These are phyloP conservation scores for Matsumurasca onukii DNA, from an alignment of 1,140 invertebrate species.

Conservation along the genomic window DNA sequence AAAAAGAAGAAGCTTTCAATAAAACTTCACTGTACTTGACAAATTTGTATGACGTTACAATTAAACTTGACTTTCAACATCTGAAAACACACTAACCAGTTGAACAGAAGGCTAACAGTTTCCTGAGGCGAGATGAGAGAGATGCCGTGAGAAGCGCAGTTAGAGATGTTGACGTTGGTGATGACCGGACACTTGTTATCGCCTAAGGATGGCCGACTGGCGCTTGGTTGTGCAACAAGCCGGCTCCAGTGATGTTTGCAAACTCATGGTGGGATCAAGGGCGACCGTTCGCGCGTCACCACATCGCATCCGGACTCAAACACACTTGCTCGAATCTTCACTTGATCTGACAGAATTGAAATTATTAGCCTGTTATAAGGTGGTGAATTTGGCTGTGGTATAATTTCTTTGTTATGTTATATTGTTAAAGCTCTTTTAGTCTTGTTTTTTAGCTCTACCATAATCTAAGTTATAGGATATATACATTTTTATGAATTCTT, in stretches of 20 bases:
- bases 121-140: conserved; percentile 87
- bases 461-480: no score
- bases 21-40: not conserved
- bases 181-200: conserved; percentile 83
- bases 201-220: conserved; percentile 85
- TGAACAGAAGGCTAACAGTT: conserved; percentile 51
- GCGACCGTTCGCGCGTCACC: conserved; percentile 67
- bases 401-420: no score
- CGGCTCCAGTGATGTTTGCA: conserved; percentile 91
- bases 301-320: conserved; percentile 80
- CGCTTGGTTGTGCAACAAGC: conserved; percentile 95
- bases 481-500: no score
- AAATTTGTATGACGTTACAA: not conserved
- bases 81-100: conserved; percentile 46
- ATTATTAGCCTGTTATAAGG: no score
- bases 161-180: conserved; percentile 76
- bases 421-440: no score
- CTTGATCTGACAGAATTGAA: no score
- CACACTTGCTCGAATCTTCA: conserved; percentile 88
- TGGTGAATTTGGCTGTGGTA: no score
- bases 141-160: conserved; percentile 88
- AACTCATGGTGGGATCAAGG: conserved; percentile 72
- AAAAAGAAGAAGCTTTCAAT: not conserved
- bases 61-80: no score
- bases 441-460: no score